A percentile compares a stretch with the other conserved stretches of the same genome.
Conservation (phyloP, 2,113 vertebrate genomes). For the Calonectris borealis region DNA sequence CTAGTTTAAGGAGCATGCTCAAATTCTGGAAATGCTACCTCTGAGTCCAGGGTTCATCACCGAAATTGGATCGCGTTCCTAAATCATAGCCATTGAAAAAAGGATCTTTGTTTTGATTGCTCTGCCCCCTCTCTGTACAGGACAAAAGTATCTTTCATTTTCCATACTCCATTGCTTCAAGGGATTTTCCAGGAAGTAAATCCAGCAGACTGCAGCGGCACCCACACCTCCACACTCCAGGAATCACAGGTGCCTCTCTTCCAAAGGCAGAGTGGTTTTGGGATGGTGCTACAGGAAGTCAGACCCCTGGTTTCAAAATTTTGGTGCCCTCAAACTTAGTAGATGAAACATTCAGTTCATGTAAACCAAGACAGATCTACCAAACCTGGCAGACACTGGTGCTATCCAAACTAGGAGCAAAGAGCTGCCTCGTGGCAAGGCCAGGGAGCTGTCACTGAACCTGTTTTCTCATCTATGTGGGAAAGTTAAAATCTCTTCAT, state of each 20-base stretch:
- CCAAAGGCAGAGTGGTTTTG: not conserved
- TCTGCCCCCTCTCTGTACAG: not conserved
- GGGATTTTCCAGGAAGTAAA: conserved; percentile 22
- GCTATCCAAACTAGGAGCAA: not conserved
- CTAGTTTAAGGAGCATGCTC: not conserved
- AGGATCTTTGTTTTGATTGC: not conserved
- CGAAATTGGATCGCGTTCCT: fast-evolving
- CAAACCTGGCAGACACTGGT: not conserved
- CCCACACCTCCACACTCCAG: not conserved
- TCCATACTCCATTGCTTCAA: not conserved
- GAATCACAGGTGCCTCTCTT: not conserved
- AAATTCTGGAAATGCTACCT: not conserved
- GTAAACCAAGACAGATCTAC: not conserved
- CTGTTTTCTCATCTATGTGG: not conserved
- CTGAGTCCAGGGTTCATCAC: not conserved
- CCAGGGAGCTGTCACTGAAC: not conserved
- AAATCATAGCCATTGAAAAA: not conserved
- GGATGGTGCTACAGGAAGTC: not conserved
- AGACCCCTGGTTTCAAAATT: not conserved
- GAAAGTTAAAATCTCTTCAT: not conserved
- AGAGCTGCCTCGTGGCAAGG: not conserved
- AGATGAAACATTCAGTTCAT: not conserved
- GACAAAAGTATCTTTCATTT: conserved; percentile 12
- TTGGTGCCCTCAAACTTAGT: not conserved
- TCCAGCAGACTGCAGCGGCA: not conserved